Conservation (phyloP, 2,888 invertebrate species). For the Lycocerus yunnanus region DNA sequence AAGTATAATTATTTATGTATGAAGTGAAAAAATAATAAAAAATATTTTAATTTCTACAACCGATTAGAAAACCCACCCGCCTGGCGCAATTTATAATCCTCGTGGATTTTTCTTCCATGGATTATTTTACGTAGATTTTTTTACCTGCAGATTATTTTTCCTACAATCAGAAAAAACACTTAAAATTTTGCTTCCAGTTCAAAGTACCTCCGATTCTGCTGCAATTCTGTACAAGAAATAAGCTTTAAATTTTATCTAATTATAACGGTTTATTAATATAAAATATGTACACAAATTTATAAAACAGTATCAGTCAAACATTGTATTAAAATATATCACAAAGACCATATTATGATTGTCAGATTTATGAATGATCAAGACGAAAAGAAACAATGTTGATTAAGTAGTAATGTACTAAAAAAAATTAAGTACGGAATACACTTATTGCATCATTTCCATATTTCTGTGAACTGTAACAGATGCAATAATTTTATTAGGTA, state of each 20-base stretch:
- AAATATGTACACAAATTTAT: slow-evolving; percentile 36
- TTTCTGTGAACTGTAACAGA: slow-evolving; percentile 89
- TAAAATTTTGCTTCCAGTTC: no score
- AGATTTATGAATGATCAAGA: slow-evolving; percentile 18
- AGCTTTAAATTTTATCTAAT: slow-evolving; percentile 64
- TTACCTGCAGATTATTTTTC: no score
- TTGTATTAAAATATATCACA: slow-evolving; percentile 36
- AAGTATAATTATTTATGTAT: no score
- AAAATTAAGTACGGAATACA: slow-evolving; percentile 17
- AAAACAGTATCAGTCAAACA: slow-evolving; percentile 36
- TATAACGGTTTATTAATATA: slow-evolving; percentile 13
- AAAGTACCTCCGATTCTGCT: no score
- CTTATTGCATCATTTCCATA: slow-evolving; percentile 76
- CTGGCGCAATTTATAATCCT: no score
- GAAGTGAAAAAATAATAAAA: no score
- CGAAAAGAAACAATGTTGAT: slow-evolving; percentile 18
- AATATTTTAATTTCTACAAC: no score
- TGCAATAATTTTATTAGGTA: slow-evolving; percentile 66
- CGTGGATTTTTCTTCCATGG: no score
- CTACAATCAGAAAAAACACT: no score
- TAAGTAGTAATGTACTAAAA: slow-evolving; percentile 10
- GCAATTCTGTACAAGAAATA: slow-evolving; percentile 45
- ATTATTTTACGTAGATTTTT: no score
- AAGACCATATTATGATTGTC: slow-evolving; percentile 37
- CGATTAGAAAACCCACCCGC: no score